Percentiles rank a stretch among this genome's conserved stretches.
These are phyloP conservation scores for Papilio helenus DNA, from an alignment of 1,140 invertebrate genomes.

Conservation along the genomic window DNA sequence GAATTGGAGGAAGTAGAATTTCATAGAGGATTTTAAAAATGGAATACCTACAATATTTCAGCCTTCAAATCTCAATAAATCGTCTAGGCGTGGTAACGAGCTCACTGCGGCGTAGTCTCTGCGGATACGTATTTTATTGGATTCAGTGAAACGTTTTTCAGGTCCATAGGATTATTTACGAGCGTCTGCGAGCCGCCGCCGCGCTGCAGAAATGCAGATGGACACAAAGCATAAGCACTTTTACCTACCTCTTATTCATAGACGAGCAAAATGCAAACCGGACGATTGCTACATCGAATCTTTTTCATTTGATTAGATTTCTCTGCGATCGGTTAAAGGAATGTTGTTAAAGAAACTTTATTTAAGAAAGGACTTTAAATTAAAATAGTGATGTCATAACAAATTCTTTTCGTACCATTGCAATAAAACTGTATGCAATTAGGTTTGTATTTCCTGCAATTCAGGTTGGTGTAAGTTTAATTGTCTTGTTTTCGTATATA, in stretches of 20 bases:
- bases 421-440: conserved; percentile 1
- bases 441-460: not conserved
- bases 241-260: conserved; percentile 46
- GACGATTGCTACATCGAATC: conserved; percentile 15
- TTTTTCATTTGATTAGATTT: conserved; percentile 35
- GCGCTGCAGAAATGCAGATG: conserved; percentile 77
- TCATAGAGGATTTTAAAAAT: conserved; percentile 80
- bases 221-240: conserved; percentile 53
- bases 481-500: conserved; percentile 63
- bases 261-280: conserved; percentile 39
- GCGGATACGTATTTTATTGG: conserved; percentile 83
- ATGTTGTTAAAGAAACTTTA: not conserved
- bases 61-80: conserved; percentile 83
- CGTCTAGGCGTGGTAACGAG: conserved; percentile 82
- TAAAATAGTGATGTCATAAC: not conserved
- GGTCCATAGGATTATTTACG: conserved; percentile 82
- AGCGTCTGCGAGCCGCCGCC: conserved; percentile 73
- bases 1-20: conserved; percentile 61
- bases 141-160: conserved; percentile 83
- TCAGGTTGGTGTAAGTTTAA: conserved; percentile 12
- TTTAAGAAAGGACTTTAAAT: not conserved
- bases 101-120: conserved; percentile 81
- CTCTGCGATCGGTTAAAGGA: not conserved
- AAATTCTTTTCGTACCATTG: not conserved
- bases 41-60: conserved; percentile 81